Conservation (phyloP, 2,113 vertebrate species). For the Malurus melanocephalus region DNA sequence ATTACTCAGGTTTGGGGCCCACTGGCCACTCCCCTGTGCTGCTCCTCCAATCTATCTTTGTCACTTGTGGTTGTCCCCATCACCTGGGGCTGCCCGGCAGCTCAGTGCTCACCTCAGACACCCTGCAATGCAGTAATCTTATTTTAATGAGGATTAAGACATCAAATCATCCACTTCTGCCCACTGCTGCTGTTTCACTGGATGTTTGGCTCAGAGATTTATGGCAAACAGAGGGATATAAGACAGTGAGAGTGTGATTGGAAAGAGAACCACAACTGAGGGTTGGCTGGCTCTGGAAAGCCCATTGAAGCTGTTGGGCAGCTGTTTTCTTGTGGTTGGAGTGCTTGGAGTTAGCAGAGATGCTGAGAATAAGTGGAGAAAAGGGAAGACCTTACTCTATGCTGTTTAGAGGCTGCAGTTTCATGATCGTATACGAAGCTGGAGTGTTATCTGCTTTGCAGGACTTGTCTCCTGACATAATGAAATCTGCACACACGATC, state of each 20-base stretch:
- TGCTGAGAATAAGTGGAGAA: not conserved
- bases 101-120: not conserved
- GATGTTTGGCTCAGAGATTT: not conserved
- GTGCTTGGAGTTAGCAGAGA: not conserved
- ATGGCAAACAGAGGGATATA: not conserved
- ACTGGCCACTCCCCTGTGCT: not conserved
- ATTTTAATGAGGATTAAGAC: not conserved
- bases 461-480: conserved; percentile 62
- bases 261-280: not conserved
- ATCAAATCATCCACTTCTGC: not conserved
- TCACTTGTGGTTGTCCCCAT: no score
- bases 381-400: conserved; percentile 47
- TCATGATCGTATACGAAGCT: conserved; percentile 63
- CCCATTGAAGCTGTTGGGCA: not conserved
- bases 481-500: conserved; percentile 60
- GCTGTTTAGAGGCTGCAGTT: conserved; percentile 77
- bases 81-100: not conserved
- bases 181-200: not conserved
- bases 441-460: conserved; percentile 68
- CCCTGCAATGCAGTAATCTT: not conserved
- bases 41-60: not conserved
- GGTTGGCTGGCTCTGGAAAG: not conserved
- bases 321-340: not conserved
- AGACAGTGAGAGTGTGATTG: not conserved
- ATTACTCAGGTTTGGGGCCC: not conserved